Evolutionary conservation across 2,113 vertebrate genomes (phyloP), one percentile per base, ranked within the genome.

Genomic region (Mugil cephalus): DNA sequence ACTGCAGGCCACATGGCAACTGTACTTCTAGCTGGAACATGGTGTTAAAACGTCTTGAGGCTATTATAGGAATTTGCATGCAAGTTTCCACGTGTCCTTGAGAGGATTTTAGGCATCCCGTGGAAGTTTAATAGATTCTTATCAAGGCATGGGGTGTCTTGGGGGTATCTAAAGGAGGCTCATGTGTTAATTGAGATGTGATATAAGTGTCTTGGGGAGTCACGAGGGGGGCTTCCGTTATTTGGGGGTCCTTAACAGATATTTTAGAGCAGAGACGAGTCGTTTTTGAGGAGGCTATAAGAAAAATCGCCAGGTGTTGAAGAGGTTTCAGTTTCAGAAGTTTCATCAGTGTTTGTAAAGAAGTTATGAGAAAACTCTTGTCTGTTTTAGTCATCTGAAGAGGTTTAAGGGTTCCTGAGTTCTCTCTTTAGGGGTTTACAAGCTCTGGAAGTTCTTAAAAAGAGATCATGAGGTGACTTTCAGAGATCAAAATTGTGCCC

Each of bases 1-100:
- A 35, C 62, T 73, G 38, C 10, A 14, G 21, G 70, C 59, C 87
- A 75, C 67, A 45, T 71, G 79, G 58, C 47, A 12, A 30, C 14
- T 15, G n/a, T n/a, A n/a, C 39, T 36, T 50, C 55, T 14, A 10
- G n/a, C 42, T 24, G 17, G 10, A 43, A 45, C 50, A 6, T 35
- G 1, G 14, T 18, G 40, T 47, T 4, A 19, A 52, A 36, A 15
- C 24, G 56, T 45, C 10, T 30, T 17, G 1, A 34, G 5, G 4
- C 38, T 18, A 56, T 60, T 76, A 2, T 0, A 10, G 21, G 8
- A 8, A 10, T 34, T 36, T 17, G 8, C 4, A 30, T 1, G 17
- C 4, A 18, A 0, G 17, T 30, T 55, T 65, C 52, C 15, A 43
- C 13, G 19, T 35, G 55, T 45, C 21, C 38, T 9, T 39, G 6